A percentile compares a stretch with the other conserved stretches of the same genome.
phyloP scores from a whole-genome alignment of 2,113 vertebrate species.

The Daphoenositta chrysoptera region DNA sequence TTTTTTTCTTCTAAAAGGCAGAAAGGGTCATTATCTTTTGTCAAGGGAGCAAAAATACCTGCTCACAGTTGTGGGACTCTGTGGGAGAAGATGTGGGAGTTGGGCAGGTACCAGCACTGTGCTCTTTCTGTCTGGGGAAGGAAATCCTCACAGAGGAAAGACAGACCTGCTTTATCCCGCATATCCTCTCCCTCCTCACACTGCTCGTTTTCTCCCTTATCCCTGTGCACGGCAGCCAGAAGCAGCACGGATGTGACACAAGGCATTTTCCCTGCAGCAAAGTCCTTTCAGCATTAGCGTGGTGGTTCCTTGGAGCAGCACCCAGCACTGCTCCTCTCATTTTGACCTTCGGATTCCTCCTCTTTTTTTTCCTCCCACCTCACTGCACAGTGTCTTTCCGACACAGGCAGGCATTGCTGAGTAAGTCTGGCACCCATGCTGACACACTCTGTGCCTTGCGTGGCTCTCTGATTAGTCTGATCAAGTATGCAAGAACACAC shows the following conservation, averaged over 20 bases:
- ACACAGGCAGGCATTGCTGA: slow-evolving; percentile 42
- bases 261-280: slow-evolving; percentile 37
- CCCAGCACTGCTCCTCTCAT: not conserved
- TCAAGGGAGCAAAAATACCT: not conserved
- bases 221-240: not conserved
- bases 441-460: not conserved
- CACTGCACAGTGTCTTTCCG: not conserved
- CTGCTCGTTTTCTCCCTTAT: slow-evolving; percentile 21
- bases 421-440: slow-evolving; percentile 53
- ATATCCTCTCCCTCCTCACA: not conserved
- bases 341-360: slow-evolving; percentile 25
- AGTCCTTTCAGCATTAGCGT: not conserved
- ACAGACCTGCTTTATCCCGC: not conserved
- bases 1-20: not conserved
- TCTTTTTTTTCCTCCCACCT: not conserved
- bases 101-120: not conserved
- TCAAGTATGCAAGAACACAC: slow-evolving; percentile 65
- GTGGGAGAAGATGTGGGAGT: not conserved
- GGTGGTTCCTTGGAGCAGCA: not conserved
- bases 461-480: slow-evolving; percentile 63
- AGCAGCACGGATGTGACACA: slow-evolving; percentile 21
- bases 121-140: not conserved
- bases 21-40: not conserved
- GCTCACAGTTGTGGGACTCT: not conserved
- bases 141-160: not conserved